phyloP scores from a whole-genome alignment of 2,113 vertebrate species.

The Mormoops blainvillei region DNA sequence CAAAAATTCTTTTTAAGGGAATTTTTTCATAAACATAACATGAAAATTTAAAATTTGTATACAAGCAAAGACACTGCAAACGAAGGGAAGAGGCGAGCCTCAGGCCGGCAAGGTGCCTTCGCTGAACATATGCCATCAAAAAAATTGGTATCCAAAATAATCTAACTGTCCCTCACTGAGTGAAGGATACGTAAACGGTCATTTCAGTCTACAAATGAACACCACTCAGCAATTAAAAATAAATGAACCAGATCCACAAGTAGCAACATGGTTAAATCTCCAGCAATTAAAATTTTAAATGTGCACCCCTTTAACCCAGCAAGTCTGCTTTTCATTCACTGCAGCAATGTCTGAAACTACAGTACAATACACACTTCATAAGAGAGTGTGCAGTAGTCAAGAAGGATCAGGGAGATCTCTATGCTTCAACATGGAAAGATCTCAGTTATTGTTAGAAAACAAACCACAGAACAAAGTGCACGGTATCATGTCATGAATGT shows the following conservation, averaged over 20 bases:
- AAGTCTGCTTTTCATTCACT: not conserved
- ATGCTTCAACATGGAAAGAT: not conserved
- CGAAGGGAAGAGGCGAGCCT: not conserved
- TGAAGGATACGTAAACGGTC: not conserved
- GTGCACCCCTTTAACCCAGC: not conserved
- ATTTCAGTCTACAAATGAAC: not conserved
- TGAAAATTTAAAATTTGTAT: not conserved
- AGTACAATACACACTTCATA: not conserved
- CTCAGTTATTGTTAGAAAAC: not conserved
- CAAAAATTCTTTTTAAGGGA: not conserved
- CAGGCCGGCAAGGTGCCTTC: not conserved
- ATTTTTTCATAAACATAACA: conserved; percentile 3
- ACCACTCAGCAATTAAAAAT: not conserved
- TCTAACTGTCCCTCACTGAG: not conserved
- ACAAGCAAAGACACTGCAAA: not conserved
- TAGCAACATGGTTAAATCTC: not conserved
- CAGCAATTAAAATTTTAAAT: not conserved
- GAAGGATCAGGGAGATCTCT: not conserved
- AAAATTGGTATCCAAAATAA: not conserved
- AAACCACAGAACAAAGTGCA: not conserved
- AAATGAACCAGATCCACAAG: not conserved
- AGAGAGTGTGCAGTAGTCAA: not conserved
- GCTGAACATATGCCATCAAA: not conserved
- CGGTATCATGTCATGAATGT: not conserved
- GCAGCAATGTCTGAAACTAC: not conserved